Conservation (phyloP, 2,113 vertebrate genomes). For the Chionis minor region DNA sequence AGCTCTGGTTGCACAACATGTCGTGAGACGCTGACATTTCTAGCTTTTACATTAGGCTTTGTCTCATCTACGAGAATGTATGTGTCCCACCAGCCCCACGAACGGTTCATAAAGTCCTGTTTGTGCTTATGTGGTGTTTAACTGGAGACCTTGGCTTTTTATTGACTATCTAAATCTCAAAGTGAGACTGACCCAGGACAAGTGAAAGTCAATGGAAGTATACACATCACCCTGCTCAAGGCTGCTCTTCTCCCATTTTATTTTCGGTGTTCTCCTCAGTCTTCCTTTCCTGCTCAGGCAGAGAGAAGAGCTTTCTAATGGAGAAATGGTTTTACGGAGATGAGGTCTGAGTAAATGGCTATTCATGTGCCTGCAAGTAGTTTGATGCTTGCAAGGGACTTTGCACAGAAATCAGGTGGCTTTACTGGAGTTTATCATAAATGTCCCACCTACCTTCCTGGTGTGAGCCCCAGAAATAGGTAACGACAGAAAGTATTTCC, state of each 20-base stretch:
- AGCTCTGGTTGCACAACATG: slow-evolving; percentile 5
- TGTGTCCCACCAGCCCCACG: background rate
- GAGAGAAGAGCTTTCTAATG: background rate
- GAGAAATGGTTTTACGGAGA: background rate
- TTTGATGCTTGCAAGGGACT: background rate
- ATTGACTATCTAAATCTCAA: background rate
- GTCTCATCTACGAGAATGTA: background rate
- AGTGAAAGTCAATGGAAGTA: rapidly evolving
- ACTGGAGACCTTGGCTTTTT: background rate
- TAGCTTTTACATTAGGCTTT: background rate
- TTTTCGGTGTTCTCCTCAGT: background rate
- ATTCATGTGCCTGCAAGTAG: rapidly evolving
- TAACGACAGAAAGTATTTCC: background rate
- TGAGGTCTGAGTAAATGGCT: background rate
- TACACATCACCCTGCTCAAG: background rate
- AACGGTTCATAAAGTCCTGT: background rate
- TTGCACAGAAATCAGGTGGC: background rate
- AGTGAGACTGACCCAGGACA: background rate
- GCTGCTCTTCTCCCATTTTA: background rate
- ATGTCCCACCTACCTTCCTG: background rate
- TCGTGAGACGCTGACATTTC: background rate
- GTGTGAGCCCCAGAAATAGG: background rate
- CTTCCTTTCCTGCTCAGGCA: background rate
- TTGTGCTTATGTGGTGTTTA: background rate
- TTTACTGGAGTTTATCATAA: background rate